Evolutionary conservation across 2,888 invertebrate genomes (phyloP).

Genomic region (Thera britannica): DNA sequence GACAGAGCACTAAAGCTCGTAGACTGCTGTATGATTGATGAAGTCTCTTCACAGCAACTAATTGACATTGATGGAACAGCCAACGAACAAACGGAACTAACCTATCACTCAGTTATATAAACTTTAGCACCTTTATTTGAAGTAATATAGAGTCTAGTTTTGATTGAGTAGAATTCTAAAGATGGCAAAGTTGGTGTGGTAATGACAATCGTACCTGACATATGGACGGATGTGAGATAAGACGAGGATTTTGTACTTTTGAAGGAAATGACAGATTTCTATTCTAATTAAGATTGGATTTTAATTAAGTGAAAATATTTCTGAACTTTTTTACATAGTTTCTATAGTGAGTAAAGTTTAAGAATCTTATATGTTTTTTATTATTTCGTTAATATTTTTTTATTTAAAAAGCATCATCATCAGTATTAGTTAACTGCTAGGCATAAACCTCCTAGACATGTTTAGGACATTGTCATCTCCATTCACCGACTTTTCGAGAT

Average conservation of each 20-base stretch:
- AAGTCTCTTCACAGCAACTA: conserved; percentile 77
- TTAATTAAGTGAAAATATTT: conserved; percentile 27
- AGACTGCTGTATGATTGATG: conserved; percentile 78
- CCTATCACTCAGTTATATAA: conserved; percentile 44
- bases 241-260: conserved; percentile 51
- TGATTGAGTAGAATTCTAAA: conserved; percentile 26
- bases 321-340: no score
- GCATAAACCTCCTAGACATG: no score
- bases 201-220: conserved; percentile 55
- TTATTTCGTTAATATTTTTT: no score
- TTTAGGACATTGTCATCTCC: no score
- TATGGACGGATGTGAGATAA: conserved; percentile 60
- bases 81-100: conserved; percentile 56
- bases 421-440: no score
- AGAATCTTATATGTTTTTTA: no score
- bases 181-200: conserved; percentile 30
- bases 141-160: conserved; percentile 49
- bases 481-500: no score
- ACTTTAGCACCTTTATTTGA: conserved; percentile 40
- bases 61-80: conserved; percentile 84
- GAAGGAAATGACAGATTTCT: conserved; percentile 55
- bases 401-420: no score
- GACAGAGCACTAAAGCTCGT: conserved; percentile 55
- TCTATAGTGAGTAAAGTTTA: no score
- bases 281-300: conserved; percentile 53